Percentiles rank a stretch among this genome's conserved stretches.
These are phyloP conservation scores for Holacanthella duospinosa DNA, from an alignment of 2,888 invertebrate species.

Conservation along the genomic window DNA sequence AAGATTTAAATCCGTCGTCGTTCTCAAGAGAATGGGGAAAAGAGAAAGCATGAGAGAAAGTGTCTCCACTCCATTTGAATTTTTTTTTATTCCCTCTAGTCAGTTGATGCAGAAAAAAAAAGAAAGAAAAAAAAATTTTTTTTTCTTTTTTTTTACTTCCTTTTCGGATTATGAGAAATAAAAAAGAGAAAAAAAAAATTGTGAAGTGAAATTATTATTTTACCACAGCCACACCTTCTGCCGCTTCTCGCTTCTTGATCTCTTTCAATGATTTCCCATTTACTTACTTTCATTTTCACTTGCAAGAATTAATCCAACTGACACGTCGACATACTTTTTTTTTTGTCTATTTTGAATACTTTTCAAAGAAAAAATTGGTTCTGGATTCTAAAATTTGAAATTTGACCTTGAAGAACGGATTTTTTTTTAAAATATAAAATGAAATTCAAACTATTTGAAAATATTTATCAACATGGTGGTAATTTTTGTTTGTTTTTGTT, in stretches of 20 bases:
- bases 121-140: too few species aligned
- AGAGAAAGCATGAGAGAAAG: conserved; percentile 2
- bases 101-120: not conserved
- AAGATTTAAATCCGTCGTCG: conserved; percentile 8
- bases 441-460: too few species aligned
- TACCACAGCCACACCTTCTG: not conserved
- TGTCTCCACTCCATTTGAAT: not conserved
- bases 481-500: too few species aligned
- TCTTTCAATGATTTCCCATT: not conserved
- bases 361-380: too few species aligned
- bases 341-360: too few species aligned
- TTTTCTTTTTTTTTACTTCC: not conserved
- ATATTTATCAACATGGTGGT: too few species aligned
- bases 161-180: not conserved
- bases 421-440: too few species aligned
- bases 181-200: not conserved
- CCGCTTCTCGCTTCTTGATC: conserved; percentile 1
- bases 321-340: not conserved
- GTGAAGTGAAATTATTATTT: not conserved
- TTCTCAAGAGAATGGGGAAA: not conserved
- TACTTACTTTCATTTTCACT: conserved; percentile 4
- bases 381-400: too few species aligned
- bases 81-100: not conserved
- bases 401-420: not conserved
- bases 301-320: conserved; percentile 9